Evolutionary conservation across 2,113 vertebrate genomes (phyloP), one percentile per base, ranked within the genome.

Genomic region (Polypterus senegalus): DNA sequence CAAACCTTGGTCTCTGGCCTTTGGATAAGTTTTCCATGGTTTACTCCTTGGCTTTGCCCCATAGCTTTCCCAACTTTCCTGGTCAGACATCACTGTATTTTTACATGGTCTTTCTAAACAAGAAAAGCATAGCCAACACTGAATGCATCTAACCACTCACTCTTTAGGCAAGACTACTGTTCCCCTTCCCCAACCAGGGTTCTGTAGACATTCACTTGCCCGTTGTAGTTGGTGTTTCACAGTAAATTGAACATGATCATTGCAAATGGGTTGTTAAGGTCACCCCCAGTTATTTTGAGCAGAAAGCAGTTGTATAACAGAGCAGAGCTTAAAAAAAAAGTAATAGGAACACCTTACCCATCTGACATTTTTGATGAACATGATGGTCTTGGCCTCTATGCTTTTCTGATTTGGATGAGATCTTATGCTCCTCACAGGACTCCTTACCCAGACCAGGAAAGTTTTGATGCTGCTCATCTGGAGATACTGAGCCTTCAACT

Each of bases 1-100:
- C 3, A 1, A 60, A 79, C 82, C 81, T 80, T 71, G 79, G 43
- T 44, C 56, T 58, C 56, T 43, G 71, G 73, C 63, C 44, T 74
- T 75, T 53, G 58, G 43, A 2, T 66, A 55, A 48, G 11, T 68
- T 73, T 72, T 77, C 61, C 75, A 63, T 4, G 57, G 63, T 65
- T 61, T 68, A 7, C 66, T 67, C 63, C 69, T 71, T 61, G 67
- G 71, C 58, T 76, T 67, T 10, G 60, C 58, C 1, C 71, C 68
- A 1, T 57, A 61, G 3, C 70, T 70, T 1, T 63, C 72, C 74
- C 77, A 74, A 59, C 72, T 59, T 53, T 66, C 47, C 6, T 69
- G 76, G 7, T 78, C 78, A 0, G 69, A 52, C 3, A 45, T 6
- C 48, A 61, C 62, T 55, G 67, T 3, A 0, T 70, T 63, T 0